Percentiles rank a stretch among this genome's conserved stretches.
Conservation (phyloP, 2,113 vertebrate species). For the Pseudopodoces humilis region DNA sequence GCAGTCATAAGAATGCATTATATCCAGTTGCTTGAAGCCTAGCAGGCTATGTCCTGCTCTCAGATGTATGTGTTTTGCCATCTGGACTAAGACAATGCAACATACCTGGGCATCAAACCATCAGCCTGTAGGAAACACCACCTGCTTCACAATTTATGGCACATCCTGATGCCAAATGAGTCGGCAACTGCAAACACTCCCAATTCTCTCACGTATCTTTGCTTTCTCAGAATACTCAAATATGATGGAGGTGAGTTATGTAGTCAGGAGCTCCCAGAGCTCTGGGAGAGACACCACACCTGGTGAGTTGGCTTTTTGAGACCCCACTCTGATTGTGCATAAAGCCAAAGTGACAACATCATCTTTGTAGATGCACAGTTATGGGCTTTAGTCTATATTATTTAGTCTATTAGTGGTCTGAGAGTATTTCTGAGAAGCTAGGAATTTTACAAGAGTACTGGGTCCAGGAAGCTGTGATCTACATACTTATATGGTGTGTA, state of each 20-base stretch:
- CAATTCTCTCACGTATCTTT: background rate
- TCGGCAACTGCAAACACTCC: background rate
- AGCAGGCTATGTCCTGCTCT: background rate
- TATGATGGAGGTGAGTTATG: background rate
- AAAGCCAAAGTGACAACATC: background rate
- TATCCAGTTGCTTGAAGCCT: background rate
- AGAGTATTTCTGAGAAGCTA: background rate
- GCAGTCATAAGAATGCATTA: background rate
- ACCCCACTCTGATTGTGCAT: accelerated
- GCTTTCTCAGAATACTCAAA: background rate
- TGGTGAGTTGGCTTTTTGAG: background rate
- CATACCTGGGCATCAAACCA: background rate
- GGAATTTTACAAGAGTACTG: background rate
- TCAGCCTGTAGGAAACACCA: background rate
- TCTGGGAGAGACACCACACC: background rate
- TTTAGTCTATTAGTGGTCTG: background rate
- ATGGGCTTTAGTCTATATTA: background rate
- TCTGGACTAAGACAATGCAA: background rate
- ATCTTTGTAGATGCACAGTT: background rate
- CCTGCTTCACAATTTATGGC: background rate
- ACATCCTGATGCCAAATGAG: background rate
- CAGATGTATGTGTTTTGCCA: background rate
- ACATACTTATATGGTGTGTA: background rate
- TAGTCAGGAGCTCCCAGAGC: background rate
- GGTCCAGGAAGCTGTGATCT: background rate